phyloP scores from a whole-genome alignment of 2,888 invertebrate species.

The Homarus gammarus region DNA sequence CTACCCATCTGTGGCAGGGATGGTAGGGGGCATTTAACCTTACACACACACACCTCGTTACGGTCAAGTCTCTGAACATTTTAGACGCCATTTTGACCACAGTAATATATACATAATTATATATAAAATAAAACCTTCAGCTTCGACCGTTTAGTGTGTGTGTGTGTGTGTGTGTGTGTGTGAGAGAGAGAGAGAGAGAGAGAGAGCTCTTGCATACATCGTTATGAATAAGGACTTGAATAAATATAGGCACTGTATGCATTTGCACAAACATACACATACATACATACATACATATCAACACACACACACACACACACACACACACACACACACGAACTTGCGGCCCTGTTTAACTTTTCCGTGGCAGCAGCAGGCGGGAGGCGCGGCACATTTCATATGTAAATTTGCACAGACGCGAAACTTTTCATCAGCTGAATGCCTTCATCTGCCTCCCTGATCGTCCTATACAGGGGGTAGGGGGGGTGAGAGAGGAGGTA shows the following conservation, averaged over 20 bases:
- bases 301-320: neutral
- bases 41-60: no score
- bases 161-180: no score
- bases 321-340: conserved; percentile 5
- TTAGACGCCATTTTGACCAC: no score
- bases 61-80: no score
- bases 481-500: neutral
- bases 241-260: no score
- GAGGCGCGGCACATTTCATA: conserved; percentile 31
- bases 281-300: neutral
- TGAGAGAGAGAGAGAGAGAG: no score
- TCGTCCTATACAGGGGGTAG: neutral
- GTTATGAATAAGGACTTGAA: neutral
- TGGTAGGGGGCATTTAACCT: no score
- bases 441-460: conserved; percentile 22
- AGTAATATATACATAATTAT: no score
- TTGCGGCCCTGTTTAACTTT: neutral
- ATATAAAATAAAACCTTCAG: no score
- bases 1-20: no score
- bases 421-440: conserved; percentile 49
- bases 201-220: no score
- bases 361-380: neutral
- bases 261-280: conserved; percentile 6
- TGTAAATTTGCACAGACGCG: conserved; percentile 41
- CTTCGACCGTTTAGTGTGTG: no score